Base-by-base conservation (phyloP, 2,113 vertebrate species). In the Geothlypis trichas region DNA sequence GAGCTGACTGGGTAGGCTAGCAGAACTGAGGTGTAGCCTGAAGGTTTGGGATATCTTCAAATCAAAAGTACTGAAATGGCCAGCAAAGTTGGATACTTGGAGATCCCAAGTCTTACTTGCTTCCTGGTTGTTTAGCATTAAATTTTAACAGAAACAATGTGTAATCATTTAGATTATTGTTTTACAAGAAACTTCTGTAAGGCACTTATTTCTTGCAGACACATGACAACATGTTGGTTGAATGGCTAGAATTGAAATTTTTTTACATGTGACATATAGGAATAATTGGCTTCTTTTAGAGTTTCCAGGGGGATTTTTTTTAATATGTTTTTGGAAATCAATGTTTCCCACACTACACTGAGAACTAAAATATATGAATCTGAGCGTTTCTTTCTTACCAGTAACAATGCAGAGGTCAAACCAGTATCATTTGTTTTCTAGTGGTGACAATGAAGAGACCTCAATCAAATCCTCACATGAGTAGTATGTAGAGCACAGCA, bases 391-490 rank as follows among this genome's bases (percentile, higher is more conserved):
- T 91, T 54, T 22, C 46, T 67, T 33, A 71, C 52, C 61, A 51
- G 20, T 54, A 54, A 52, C 15, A 81, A 41, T 18, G 16, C 37
- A 73, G 55, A 74, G 41, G 28, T 80, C 42, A 58, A 71, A 33
- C 15, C 17, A 49, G 5, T 42, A 16, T 77, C 0, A 7, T 21
- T 67, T 42, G 13, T 63, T 86, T 35, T 76, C 49, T 66, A n/a
- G 47, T 1, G 4, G 54, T 2, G 14, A 39, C 49, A 83, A 69
- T 28, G 19, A 44, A 54, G 49, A 72, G 24, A 58, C 28, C 28
- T 85, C 2, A 1, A 30, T 82, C 33, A 42, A 17, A 13, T 19
- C 21, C 27, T 76, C 28, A 52, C 0, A 0, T 41, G 42, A 57
- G 3, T 67, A n/a, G 2, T 42, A 18, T 37, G 12, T 4, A 47